These are phyloP conservation scores for Serilophus lunatus DNA, from an alignment of 2,113 vertebrate species.

Conservation along the genomic window DNA sequence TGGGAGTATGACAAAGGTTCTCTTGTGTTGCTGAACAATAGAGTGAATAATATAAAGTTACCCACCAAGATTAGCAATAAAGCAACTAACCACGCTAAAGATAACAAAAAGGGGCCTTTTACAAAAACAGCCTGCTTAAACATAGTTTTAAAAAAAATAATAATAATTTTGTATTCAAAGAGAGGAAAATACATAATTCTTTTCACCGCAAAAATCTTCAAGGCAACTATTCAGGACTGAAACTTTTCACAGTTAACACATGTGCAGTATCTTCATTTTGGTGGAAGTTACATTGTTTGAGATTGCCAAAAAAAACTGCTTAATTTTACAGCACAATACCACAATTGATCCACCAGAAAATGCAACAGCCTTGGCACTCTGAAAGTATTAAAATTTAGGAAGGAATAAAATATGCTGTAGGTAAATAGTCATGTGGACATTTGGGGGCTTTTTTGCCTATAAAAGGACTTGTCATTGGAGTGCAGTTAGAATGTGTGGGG, in stretches of 20 bases:
- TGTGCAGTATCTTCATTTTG: constrained; percentile 50
- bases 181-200: constrained; percentile 65
- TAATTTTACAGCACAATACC: constrained; percentile 61
- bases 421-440: constrained; percentile 16
- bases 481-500: constrained; percentile 56
- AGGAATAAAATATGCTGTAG: constrained; percentile 61
- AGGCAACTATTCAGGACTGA: constrained; percentile 55
- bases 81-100: constrained; percentile 60
- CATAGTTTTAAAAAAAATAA: neutral
- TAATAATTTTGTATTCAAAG: constrained; percentile 41
- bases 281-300: constrained; percentile 57
- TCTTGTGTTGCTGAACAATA: constrained; percentile 66
- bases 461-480: constrained; percentile 57
- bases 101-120: constrained; percentile 52
- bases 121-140: constrained; percentile 55
- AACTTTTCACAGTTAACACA: constrained; percentile 57
- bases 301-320: constrained; percentile 56
- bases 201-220: constrained; percentile 54
- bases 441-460: constrained; percentile 46
- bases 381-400: constrained; percentile 47
- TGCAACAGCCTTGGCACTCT: constrained; percentile 32
- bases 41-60: constrained; percentile 64
- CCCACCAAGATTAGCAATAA: constrained; percentile 62
- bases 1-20: constrained; percentile 60
- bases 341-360: constrained; percentile 57